Evolutionary conservation across 2,888 invertebrate genomes (phyloP), one percentile per base, ranked within the genome.

Genomic region (Ceraclea dissimilis): DNA sequence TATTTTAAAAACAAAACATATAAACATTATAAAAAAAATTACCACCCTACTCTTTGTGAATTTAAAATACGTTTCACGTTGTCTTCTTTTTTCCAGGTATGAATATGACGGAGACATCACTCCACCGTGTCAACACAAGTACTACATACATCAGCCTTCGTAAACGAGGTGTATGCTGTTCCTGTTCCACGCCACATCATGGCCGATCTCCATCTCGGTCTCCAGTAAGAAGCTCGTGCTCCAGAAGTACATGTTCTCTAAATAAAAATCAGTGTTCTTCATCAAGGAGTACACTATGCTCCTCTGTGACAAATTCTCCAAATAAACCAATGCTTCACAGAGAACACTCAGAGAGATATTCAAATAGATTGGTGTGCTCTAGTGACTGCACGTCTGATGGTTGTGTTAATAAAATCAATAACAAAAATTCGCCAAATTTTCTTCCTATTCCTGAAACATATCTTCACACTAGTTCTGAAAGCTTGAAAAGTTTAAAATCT

Each of bases 41-140:
- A n/a, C n/a, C n/a, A n/a, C n/a, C n/a, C n/a, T n/a, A n/a, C n/a
- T n/a, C n/a, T n/a, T n/a, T n/a, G n/a, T n/a, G n/a, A n/a, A n/a
- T n/a, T n/a, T n/a, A n/a, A n/a, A n/a, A n/a, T n/a, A n/a, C n/a
- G n/a, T n/a, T n/a, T n/a, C n/a, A n/a, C n/a, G n/a, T n/a, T n/a
- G n/a, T n/a, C n/a, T n/a, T n/a, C n/a, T n/a, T n/a, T 55, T 31
- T 51, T 53, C 33, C 51, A 62, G 58, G 62, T 52, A 54, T 60
- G 68, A 73, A 72, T 66, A 70, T 69, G 63, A 73, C 71, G 62
- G 79, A 80, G 66, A 77, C 78, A 63, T 78, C 79, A 58, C 71
- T 83, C 19, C 80, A 82, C 62, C 75, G 83, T 61, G 80, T 79
- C 66, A 82, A 83, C 70, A 83, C 83, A 17, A 80, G 78, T 68